Conservation (phyloP, 2,113 vertebrate genomes). For the Cromileptes altivelis region DNA sequence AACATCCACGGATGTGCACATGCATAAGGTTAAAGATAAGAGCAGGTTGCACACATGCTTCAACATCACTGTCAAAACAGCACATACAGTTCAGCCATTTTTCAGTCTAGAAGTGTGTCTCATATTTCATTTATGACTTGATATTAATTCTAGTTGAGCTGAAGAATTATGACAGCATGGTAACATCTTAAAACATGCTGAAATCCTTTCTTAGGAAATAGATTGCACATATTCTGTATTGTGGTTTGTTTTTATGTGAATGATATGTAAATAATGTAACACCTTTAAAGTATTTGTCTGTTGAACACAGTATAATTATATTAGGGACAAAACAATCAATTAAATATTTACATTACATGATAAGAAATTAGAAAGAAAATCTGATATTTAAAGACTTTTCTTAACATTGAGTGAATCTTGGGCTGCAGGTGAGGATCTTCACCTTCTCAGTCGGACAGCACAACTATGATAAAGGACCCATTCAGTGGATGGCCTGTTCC, state of each 20-base stretch:
- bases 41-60: neutral
- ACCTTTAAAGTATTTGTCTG: neutral
- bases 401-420: neutral
- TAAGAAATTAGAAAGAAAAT: too few species aligned
- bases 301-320: neutral
- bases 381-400: too few species aligned
- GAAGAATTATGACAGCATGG: neutral
- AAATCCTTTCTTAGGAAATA: neutral
- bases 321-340: neutral
- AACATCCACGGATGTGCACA: neutral
- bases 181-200: neutral
- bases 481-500: conserved; percentile 99
- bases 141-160: neutral
- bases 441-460: conserved; percentile 99
- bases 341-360: neutral
- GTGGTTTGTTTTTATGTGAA: neutral
- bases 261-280: neutral
- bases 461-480: conserved; percentile 98
- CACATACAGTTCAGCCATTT: neutral
- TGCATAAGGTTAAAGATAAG: neutral
- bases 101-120: neutral
- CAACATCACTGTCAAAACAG: neutral
- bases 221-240: neutral
- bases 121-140: neutral
- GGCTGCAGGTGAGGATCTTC: conserved; percentile 93